Conservation (phyloP, 2,888 invertebrate genomes). For the Heliconius sara region DNA sequence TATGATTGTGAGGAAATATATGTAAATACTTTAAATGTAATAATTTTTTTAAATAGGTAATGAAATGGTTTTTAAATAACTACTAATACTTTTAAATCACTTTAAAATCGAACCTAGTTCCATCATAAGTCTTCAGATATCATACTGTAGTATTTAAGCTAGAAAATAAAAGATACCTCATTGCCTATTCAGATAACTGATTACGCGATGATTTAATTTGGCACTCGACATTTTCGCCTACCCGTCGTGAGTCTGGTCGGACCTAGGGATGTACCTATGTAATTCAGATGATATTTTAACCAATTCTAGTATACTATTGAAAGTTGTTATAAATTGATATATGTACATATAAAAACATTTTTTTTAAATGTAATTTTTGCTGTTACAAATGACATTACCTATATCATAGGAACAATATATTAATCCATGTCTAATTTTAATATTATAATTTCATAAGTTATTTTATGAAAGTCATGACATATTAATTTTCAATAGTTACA, state of each 20-base stretch:
- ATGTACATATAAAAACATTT: not conserved
- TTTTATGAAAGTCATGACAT: no score
- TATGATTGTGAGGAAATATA: not conserved
- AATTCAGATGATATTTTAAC: not conserved
- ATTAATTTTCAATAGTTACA: no score
- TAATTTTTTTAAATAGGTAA: no score
- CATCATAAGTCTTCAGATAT: not conserved
- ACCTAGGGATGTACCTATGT: not conserved
- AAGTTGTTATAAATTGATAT: not conserved
- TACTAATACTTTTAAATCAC: no score
- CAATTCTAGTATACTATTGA: not conserved
- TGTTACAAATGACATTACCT: no score
- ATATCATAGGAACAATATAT: no score
- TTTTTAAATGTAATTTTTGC: no score
- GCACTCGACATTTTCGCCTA: conserved; percentile 16
- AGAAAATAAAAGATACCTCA: not conserved
- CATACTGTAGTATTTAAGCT: not conserved
- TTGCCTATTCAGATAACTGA: conserved; percentile 23
- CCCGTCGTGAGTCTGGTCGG: conserved; percentile 13
- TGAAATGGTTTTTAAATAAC: no score
- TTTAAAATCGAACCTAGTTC: not conserved
- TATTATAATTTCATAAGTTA: no score
- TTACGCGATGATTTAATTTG: conserved; percentile 19
- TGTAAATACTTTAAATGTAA: no score
- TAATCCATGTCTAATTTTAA: no score